Base-by-base conservation (phyloP, 2,797 vertebrate genomes). In the Amniataba percoides region DNA sequence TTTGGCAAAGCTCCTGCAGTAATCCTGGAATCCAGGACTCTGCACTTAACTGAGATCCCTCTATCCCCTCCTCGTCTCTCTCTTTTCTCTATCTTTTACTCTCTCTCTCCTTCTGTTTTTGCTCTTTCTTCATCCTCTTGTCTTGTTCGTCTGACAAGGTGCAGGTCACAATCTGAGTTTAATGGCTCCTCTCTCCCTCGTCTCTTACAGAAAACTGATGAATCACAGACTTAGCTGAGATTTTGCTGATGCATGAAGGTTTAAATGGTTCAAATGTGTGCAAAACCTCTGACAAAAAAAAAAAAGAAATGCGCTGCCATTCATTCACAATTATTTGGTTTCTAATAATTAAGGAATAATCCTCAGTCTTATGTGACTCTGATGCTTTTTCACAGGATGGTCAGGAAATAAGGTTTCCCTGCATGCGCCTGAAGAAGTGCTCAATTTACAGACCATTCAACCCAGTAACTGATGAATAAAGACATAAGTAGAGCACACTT, bases 1-100 rank as follows among this genome's bases (percentile, higher is more conserved):
- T 74, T 59, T 77, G 83, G 59, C 75, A 81, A 49, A 60, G 43
- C 59, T 79, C 71, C 48, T 14, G 9, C 53, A 74, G 78, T 83
- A 84, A 90, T 90, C 74, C 71, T 69, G 53, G 62, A 78, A 73
- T 81, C 71, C 62, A 68, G 25, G 21, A 75, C 27, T 77, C 23
- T 53, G 11, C 53, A 66, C 48, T 76, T 74, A 61, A 78, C 40
- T 34, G 19, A 68, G 56, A 63, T 86, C 57, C 63, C 31, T 56
- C 21, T 60, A 51, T 49, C 77, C 36, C 60, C 40, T 52, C 13
- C 19, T 34, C 7, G 3, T 58, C 2, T 69, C 39, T 8, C 12
- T 23, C 13, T 25, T 55, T n/a, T 13, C 25, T 39, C 14, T 52
- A 52, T 25, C 80, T 46, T 25, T 15, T 11, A 31, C 13, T 23